Percentiles rank a stretch among this genome's conserved stretches.
Conservation (phyloP, 2,888 invertebrate species). For the Ommatoiulus sabulosus region DNA sequence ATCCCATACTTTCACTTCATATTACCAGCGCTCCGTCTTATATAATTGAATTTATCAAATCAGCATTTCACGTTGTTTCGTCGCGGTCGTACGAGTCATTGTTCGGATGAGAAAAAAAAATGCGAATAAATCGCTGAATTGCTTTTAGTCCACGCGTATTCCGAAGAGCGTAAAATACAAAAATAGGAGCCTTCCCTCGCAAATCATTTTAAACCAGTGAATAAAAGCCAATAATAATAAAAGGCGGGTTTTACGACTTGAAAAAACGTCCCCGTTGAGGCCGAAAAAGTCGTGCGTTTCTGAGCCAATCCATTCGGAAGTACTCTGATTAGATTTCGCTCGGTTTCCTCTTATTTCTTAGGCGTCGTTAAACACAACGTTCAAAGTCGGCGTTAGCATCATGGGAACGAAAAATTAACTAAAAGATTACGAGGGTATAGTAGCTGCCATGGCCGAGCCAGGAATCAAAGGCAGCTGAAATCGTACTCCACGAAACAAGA, state of each 20-base stretch:
- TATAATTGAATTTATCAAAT: slow-evolving; percentile 28
- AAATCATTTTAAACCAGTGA: slow-evolving; percentile 34
- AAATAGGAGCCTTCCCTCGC: neutral
- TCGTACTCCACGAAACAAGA: no score
- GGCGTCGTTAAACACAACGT: slow-evolving; percentile 34
- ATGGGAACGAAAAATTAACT: slow-evolving; percentile 22
- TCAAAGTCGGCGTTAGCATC: neutral
- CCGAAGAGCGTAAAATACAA: neutral
- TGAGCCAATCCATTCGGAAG: slow-evolving; percentile 28
- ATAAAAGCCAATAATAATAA: slow-evolving; percentile 34
- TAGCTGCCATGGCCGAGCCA: neutral
- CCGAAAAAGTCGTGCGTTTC: slow-evolving; percentile 16
- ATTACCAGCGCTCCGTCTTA: neutral
- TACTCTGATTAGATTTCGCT: slow-evolving; percentile 34
- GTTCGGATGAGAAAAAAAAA: neutral
- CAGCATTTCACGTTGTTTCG: neutral
- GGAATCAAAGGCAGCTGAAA: no score
- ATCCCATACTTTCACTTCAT: neutral
- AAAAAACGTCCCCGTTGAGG: slow-evolving; percentile 27
- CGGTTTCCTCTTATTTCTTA: slow-evolving; percentile 28
- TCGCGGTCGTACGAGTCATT: neutral
- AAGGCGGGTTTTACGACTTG: slow-evolving; percentile 31
- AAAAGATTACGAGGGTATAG: neutral
- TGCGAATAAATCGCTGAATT: neutral
- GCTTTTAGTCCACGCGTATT: neutral